Conservation (phyloP, 2,888 invertebrate species). For the Trissonchulus latispiculum region DNA sequence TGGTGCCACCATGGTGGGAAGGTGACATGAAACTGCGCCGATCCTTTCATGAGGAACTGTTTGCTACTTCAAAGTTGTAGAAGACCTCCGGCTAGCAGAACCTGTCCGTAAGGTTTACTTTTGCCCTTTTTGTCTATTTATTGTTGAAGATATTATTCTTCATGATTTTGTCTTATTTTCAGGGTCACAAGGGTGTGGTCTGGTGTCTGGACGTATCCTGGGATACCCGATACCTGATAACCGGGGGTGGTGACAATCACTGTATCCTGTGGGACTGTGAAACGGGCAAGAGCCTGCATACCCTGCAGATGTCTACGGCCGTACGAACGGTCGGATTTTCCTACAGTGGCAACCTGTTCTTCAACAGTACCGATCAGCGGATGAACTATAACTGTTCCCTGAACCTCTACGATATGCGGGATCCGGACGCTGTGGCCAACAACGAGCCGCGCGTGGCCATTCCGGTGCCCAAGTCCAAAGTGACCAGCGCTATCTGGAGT, state of each 20-base stretch:
- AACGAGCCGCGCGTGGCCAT: conserved; percentile 53
- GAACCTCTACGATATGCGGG: conserved; percentile 21
- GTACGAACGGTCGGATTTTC: conserved; percentile 84
- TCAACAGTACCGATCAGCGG: conserved; percentile 83
- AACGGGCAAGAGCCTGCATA: conserved; percentile 63
- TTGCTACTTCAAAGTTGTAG: too few species aligned
- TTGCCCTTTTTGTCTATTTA: too few species aligned
- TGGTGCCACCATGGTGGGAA: too few species aligned
- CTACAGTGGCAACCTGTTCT: conserved; percentile 79
- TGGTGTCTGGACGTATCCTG: conserved; percentile 96
- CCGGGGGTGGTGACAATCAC: conserved; percentile 88
- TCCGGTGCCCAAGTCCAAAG: conserved; percentile 68
- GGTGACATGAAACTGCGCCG: too few species aligned
- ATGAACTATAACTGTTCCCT: conserved; percentile 57
- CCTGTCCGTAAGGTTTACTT: too few species aligned
- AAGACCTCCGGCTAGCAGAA: too few species aligned
- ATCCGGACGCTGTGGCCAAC: not conserved
- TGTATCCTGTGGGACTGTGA: conserved; percentile 74
- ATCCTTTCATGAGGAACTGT: too few species aligned
- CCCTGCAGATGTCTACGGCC: conserved; percentile 67
- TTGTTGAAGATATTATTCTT: too few species aligned
- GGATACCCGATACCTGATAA: conserved; percentile 77
- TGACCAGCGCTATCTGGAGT: conserved; percentile 88
- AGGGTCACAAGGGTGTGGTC: conserved; percentile 87
- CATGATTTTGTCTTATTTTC: too few species aligned